phyloP scores from a whole-genome alignment of 2,113 vertebrate species.

The Nibea albiflora region DNA sequence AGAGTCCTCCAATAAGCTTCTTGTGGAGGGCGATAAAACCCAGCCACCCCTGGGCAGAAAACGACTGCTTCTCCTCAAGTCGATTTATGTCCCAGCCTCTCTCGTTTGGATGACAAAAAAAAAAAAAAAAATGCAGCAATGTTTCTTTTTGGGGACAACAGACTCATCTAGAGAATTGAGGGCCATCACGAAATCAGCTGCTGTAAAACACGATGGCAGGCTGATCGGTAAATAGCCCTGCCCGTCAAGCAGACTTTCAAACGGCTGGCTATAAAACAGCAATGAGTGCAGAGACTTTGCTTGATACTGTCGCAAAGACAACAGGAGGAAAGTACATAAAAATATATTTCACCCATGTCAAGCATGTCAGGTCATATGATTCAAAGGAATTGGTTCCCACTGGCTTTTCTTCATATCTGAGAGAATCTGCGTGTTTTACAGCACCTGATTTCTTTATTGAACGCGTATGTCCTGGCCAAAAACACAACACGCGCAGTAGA shows the following conservation, averaged over 20 bases:
- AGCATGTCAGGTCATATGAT: not conserved
- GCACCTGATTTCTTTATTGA: not conserved
- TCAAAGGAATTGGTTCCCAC: not conserved
- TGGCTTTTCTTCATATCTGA: not conserved
- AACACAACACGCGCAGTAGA: not conserved
- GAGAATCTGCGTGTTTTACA: not conserved
- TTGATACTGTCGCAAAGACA: not conserved
- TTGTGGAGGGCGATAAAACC: constrained; percentile 62
- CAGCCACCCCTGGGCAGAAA: constrained; percentile 41
- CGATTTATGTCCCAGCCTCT: constrained; percentile 44
- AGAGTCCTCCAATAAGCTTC: constrained; percentile 65
- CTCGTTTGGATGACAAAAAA: not conserved
- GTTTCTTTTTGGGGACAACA: constrained; percentile 33
- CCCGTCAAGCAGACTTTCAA: constrained; percentile 16
- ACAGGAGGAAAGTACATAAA: not conserved
- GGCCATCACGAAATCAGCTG: constrained; percentile 34
- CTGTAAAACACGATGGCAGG: constrained; percentile 53
- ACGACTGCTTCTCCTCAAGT: constrained; percentile 54
- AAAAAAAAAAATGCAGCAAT: not conserved
- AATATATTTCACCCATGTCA: not conserved
- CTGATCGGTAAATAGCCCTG: constrained; percentile 53
- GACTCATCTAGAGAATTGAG: constrained; percentile 38
- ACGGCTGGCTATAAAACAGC: constrained; percentile 23
- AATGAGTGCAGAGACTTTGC: not conserved
- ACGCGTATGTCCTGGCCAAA: not conserved